These are phyloP conservation scores for Panthera tigris DNA, from an alignment of 2,113 vertebrate genomes.

Conservation along the genomic window DNA sequence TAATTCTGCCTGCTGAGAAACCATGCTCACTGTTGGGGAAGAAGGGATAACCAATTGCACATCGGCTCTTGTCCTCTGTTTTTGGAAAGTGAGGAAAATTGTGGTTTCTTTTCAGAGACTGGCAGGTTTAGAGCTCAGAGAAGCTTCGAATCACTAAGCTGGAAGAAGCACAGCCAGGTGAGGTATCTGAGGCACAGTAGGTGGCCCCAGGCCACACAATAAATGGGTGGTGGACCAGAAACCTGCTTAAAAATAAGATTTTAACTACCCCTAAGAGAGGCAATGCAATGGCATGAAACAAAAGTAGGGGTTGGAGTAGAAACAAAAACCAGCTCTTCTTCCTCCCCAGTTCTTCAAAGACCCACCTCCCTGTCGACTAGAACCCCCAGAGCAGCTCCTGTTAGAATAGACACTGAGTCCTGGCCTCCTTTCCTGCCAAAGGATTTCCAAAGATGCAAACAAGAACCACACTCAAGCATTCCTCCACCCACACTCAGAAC, in stretches of 20 bases:
- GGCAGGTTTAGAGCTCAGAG: neutral
- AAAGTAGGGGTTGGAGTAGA: neutral
- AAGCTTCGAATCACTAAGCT: neutral
- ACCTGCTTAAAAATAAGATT: neutral
- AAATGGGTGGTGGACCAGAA: neutral
- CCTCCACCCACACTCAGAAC: neutral
- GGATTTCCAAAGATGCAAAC: neutral
- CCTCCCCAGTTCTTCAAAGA: neutral
- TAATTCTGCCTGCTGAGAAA: neutral
- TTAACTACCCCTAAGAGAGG: neutral
- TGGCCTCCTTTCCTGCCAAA: neutral
- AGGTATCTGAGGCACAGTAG: neutral
- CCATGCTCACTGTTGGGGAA: neutral
- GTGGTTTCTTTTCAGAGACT: neutral
- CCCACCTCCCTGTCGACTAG: neutral
- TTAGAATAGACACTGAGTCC: neutral
- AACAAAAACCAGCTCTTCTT: neutral
- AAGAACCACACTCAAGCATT: neutral
- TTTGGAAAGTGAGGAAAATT: neutral
- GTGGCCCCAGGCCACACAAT: neutral
- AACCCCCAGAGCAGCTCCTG: neutral
- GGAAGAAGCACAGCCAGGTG: neutral
- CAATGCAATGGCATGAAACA: neutral
- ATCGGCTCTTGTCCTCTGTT: neutral
- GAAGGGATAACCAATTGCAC: neutral